phyloP scores from a whole-genome alignment of 92 coral and sea anemone genomes.

The Montipora capitata region DNA sequence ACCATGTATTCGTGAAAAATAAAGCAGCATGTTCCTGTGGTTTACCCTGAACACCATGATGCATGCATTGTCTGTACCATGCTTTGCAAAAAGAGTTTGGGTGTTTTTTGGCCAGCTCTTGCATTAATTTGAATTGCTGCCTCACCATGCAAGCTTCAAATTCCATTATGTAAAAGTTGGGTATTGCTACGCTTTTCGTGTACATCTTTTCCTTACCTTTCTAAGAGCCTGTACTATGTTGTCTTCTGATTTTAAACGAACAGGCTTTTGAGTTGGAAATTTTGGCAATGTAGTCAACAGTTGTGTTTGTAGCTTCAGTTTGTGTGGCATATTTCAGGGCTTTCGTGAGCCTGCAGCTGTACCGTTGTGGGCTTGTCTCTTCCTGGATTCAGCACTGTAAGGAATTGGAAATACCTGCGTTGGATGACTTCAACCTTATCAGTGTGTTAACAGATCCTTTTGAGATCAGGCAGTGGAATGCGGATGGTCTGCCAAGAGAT shows the following conservation, averaged over 20 bases:
- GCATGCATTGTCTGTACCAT: too few relatives aligned
- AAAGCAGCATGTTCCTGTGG: too few relatives aligned
- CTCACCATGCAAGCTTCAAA: too few relatives aligned
- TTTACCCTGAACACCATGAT: too few relatives aligned
- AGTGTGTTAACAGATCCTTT: constrained; percentile 96
- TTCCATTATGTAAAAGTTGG: neutral
- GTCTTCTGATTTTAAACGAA: neutral
- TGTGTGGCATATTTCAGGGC: constrained; percentile 99
- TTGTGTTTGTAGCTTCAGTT: constrained; percentile 97
- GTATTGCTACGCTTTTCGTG: neutral
- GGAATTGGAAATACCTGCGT: constrained; percentile 93
- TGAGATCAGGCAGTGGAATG: constrained; percentile 99
- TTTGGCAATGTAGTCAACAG: constrained; percentile 96
- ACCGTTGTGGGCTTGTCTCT: constrained; percentile 91
- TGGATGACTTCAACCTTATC: constrained; percentile 95
- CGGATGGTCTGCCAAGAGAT: constrained; percentile 97
- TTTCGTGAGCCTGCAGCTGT: constrained; percentile 90
- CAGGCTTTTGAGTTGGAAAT: constrained; percentile 99
- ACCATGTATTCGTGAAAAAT: too few relatives aligned
- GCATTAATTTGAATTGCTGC: too few relatives aligned
- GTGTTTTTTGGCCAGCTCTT: too few relatives aligned
- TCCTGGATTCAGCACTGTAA: constrained; percentile 95
- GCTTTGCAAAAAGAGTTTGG: too few relatives aligned
- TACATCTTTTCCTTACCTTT: neutral
- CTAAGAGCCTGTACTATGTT: too few relatives aligned